Base-by-base conservation (phyloP, 2,888 invertebrate genomes). In the Zaprionus lineosus region DNA sequence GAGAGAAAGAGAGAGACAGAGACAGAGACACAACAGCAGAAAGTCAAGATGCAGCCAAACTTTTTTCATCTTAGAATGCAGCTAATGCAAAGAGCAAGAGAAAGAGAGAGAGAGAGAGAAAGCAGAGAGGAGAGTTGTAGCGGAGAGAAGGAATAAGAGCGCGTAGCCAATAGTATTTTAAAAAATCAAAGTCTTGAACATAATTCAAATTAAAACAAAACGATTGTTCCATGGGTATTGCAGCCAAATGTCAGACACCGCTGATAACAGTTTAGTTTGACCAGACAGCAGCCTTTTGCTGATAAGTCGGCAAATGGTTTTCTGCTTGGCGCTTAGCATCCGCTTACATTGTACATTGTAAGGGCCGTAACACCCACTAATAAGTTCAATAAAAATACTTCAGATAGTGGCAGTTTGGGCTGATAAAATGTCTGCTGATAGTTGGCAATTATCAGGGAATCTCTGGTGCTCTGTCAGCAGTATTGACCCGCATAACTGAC, bases 401-500 rank as follows among this genome's bases (percentile, higher is more conserved):
- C 33, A 6, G 39, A 39, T 39, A n/a, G n/a, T 39, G 24, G 39
- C 37, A 14, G 3, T 2, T 9, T 7, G 34, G 3, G 36, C 29
- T 48, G 44, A 63, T 55, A 50, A 52, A 48, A 47, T 34, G n/a
- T 8, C 16, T 37, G n/a, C n/a, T n/a, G n/a, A n/a, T n/a, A n/a
- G n/a, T n/a, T n/a, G n/a, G n/a, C n/a, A n/a, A n/a, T n/a, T n/a
- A n/a, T n/a, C n/a, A n/a, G n/a, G n/a, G n/a, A n/a, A n/a, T n/a
- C n/a, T n/a, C n/a, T n/a, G n/a, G n/a, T n/a, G n/a, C n/a, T n/a
- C n/a, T n/a, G n/a, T n/a, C n/a, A n/a, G n/a, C n/a, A n/a, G n/a
- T n/a, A 15, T 52, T 41, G 29, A 33, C 31, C 47, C 48, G 59
- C 56, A 59, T 70, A 53, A 76, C 69, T 77, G 77, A 77, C 77